Conservation (phyloP, 2,797 vertebrate genomes). For the Chaenodraco wilsoni region DNA sequence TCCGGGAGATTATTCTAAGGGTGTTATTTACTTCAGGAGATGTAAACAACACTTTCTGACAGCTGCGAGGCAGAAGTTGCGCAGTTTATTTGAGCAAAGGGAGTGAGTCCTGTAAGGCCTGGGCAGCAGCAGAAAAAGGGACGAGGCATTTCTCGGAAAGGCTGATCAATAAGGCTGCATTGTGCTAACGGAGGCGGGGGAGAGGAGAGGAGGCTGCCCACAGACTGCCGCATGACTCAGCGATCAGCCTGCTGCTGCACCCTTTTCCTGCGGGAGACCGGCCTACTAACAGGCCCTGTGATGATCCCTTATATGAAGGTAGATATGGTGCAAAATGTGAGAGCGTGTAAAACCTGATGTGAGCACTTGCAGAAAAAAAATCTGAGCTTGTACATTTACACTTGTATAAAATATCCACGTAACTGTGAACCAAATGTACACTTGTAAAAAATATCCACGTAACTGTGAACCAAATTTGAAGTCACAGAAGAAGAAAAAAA, state of each 20-base stretch:
- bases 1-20: fast-evolving
- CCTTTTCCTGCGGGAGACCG: slow-evolving; percentile 58
- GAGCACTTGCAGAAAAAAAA: too few species aligned
- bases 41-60: not conserved
- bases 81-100: slow-evolving; percentile 35
- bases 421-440: too few species aligned
- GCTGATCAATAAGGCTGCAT: slow-evolving; percentile 73
- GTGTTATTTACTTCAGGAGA: not conserved
- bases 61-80: slow-evolving; percentile 4
- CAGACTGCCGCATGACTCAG: slow-evolving; percentile 76
- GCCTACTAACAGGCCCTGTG: not conserved
- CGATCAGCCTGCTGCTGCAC: slow-evolving; percentile 59
- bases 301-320: not conserved
- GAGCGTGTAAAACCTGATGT: too few species aligned
- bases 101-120: slow-evolving; percentile 1
- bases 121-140: slow-evolving; percentile 16
- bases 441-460: too few species aligned
- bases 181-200: slow-evolving; percentile 61
- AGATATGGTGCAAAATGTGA: too few species aligned
- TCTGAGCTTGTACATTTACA: too few species aligned
- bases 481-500: too few species aligned
- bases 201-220: slow-evolving; percentile 30
- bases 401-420: too few species aligned
- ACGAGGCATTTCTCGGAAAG: slow-evolving; percentile 40
- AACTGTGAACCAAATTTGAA: too few species aligned